These are phyloP conservation scores for Dendrocincla fuliginosa DNA, from an alignment of 2,797 vertebrate genomes.

Conservation along the genomic window DNA sequence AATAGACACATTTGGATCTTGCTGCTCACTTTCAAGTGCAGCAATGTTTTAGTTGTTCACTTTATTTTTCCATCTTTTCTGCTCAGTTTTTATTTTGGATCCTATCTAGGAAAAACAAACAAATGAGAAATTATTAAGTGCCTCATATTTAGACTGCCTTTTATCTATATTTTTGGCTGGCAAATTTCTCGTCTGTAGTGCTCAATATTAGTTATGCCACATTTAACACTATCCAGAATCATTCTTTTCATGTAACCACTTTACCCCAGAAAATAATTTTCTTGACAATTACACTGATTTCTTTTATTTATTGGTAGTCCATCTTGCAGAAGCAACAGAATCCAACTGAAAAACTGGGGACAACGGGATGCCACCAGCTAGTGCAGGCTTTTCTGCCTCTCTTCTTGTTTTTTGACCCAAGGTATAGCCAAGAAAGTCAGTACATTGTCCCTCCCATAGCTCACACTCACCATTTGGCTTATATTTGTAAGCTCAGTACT, in stretches of 20 bases:
- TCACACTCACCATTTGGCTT: not conserved
- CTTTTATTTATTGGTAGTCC: not conserved
- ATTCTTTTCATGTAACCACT: not conserved
- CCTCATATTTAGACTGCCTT: not conserved
- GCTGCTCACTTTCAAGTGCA: not conserved
- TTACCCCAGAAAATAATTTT: not conserved
- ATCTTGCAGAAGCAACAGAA: not conserved
- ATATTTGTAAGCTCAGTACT: not conserved
- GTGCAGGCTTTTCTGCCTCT: not conserved
- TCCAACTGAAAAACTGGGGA: not conserved
- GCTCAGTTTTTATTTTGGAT: not conserved
- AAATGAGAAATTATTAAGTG: not conserved
- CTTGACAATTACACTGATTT: constrained; percentile 7
- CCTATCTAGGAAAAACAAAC: constrained; percentile 10
- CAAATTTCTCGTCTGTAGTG: not conserved
- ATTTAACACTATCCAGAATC: not conserved
- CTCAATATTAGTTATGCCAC: not conserved
- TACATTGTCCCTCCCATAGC: not conserved
- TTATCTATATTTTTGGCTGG: not conserved
- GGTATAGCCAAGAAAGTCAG: not conserved
- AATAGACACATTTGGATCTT: not conserved
- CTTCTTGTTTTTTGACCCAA: not conserved
- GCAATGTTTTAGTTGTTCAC: not conserved
- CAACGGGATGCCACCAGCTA: not conserved
- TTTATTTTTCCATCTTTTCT: not conserved